A percentile compares a stretch with the other conserved stretches of the same genome.
These are phyloP conservation scores for Pipa parva DNA, from an alignment of 2,113 vertebrate species.

Conservation along the genomic window DNA sequence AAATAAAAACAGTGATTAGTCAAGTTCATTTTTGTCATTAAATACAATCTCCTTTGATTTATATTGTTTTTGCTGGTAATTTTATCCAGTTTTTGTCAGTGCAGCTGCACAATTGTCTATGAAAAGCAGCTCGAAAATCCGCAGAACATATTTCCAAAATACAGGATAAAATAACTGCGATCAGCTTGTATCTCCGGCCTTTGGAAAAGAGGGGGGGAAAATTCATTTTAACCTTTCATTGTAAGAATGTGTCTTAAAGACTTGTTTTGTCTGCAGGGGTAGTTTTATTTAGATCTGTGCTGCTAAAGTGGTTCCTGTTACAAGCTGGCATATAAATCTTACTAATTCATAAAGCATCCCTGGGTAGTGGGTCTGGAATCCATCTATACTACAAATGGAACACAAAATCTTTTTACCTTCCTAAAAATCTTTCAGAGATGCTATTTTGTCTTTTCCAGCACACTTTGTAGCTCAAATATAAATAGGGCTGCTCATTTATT, in stretches of 20 bases:
- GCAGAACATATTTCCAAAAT: conserved; percentile 30
- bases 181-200: conserved; percentile 11
- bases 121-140: conserved; percentile 2
- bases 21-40: conserved; percentile 42
- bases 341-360: neutral
- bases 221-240: neutral
- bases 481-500: no score
- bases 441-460: neutral
- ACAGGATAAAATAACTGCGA: conserved; percentile 32
- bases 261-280: neutral
- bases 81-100: conserved; percentile 8
- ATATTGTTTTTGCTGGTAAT: conserved; percentile 32
- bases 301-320: neutral
- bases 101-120: conserved; percentile 35
- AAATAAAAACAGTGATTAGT: conserved; percentile 43
- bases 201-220: neutral
- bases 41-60: conserved; percentile 43
- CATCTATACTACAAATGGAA: neutral
- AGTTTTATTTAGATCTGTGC: neutral
- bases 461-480: no score
- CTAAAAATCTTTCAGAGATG: neutral
- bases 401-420: neutral
- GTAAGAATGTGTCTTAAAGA: neutral
- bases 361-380: neutral
- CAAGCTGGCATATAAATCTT: neutral